Evolutionary conservation across 2,797 vertebrate genomes (phyloP).

Genomic region (Rhinella marina): DNA sequence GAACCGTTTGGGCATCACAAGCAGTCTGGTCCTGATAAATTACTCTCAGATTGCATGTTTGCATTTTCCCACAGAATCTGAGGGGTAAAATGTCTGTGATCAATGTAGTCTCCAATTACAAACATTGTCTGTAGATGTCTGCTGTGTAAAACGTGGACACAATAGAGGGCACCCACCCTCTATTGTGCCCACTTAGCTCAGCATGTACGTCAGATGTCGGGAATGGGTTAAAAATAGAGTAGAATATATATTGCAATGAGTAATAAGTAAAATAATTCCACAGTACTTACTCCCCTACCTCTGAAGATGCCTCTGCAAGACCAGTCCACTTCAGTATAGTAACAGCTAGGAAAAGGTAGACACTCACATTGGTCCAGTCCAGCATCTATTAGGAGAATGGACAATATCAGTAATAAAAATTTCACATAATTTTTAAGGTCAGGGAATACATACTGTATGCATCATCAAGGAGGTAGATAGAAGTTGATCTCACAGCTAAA

Average conservation of each 20-base stretch:
- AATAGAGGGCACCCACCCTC: too few relatives aligned
- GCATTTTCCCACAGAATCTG: too few relatives aligned
- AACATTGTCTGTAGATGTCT: too few relatives aligned
- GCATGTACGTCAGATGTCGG: too few relatives aligned
- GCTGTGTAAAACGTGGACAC: too few relatives aligned
- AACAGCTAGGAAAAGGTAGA: constrained; percentile 74
- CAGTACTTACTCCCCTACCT: constrained; percentile 73
- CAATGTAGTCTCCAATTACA: too few relatives aligned
- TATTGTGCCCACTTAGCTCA: too few relatives aligned
- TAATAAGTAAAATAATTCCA: neutral
- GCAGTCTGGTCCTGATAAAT: too few relatives aligned
- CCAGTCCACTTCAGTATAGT: constrained; percentile 73
- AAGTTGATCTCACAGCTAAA: neutral
- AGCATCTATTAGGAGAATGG: constrained; percentile 81
- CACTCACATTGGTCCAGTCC: constrained; percentile 69
- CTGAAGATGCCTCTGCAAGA: constrained; percentile 65
- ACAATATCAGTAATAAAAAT: neutral
- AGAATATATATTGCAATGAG: neutral
- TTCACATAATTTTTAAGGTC: neutral
- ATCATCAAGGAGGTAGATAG: neutral
- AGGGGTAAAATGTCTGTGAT: too few relatives aligned
- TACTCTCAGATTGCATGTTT: too few relatives aligned
- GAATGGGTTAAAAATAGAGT: neutral
- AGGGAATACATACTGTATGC: neutral
- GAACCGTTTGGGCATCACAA: too few relatives aligned